phyloP scores from a whole-genome alignment of 2,113 vertebrate genomes.

The Mugil cephalus region DNA sequence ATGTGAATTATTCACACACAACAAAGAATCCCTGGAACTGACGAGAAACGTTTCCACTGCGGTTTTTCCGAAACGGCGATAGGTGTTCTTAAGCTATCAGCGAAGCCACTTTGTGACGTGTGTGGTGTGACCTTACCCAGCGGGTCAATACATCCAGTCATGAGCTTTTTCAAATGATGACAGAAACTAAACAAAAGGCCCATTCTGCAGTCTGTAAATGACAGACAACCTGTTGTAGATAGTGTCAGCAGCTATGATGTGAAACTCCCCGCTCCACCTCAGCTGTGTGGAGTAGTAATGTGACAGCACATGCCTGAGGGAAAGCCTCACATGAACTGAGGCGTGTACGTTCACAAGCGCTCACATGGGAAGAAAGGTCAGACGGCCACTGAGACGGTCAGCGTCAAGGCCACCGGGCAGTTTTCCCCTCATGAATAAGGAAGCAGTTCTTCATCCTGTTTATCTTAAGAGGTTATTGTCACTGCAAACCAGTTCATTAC shows the following conservation, averaged over 20 bases:
- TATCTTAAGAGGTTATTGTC: slow-evolving; percentile 1
- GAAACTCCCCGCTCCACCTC: background rate
- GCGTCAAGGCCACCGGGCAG: slow-evolving; percentile 4
- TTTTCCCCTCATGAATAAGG: slow-evolving; percentile 56
- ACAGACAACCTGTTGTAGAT: background rate
- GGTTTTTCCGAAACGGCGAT: background rate
- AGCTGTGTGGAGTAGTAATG: too few relatives aligned
- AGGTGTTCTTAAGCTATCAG: background rate
- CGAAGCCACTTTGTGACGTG: too few relatives aligned
- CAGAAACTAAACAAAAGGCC: slow-evolving; percentile 39
- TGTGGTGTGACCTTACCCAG: too few relatives aligned
- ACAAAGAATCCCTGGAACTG: too few relatives aligned
- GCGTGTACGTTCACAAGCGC: too few relatives aligned
- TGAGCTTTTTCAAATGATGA: background rate
- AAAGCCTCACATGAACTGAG: too few relatives aligned
- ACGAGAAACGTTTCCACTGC: too few relatives aligned
- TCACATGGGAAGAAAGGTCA: too few relatives aligned
- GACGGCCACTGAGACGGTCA: slow-evolving; percentile 34
- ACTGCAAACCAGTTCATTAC: background rate
- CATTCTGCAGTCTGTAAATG: slow-evolving; percentile 4
- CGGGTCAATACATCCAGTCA: too few relatives aligned
- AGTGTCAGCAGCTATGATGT: background rate
- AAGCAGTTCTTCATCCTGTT: slow-evolving; percentile 26
- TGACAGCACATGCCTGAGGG: too few relatives aligned
- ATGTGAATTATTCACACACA: too few relatives aligned